Evolutionary conservation across 2,797 vertebrate genomes (phyloP).

Genomic region (Poeciliopsis turneri): DNA sequence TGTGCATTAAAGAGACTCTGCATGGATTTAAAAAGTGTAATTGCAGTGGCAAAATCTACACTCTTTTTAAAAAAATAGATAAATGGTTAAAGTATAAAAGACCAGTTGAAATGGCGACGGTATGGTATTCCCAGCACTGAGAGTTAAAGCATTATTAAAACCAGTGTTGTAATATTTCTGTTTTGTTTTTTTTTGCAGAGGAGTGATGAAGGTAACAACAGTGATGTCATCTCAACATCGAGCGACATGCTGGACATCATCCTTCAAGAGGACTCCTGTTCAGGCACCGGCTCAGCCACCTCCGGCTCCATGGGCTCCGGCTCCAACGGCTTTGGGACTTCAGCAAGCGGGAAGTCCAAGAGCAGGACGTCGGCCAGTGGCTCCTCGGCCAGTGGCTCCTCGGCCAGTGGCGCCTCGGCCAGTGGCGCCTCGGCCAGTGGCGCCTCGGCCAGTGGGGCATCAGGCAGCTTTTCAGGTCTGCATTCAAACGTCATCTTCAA

Average conservation of each 20-base stretch:
- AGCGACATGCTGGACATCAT: conserved; percentile 90
- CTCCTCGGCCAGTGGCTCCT: conserved; percentile 49
- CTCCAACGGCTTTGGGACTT: conserved; percentile 85
- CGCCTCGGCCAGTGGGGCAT: conserved; percentile 60
- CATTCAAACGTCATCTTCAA: neutral
- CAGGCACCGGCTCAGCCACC: conserved; percentile 86
- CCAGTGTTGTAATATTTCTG: conserved; percentile 18
- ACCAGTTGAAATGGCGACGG: neutral
- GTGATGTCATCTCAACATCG: conserved; percentile 86
- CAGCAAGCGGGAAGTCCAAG: conserved; percentile 81
- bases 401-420: conserved; percentile 48
- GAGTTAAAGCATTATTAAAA: conserved; percentile 1
- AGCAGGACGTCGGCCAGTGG: conserved; percentile 80
- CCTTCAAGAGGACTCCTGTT: conserved; percentile 87
- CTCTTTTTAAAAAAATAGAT: neutral
- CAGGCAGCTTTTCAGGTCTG: conserved; percentile 72
- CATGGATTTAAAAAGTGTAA: neutral
- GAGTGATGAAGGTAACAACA: conserved; percentile 81
- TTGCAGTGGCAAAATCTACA: neutral
- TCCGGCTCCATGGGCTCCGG: conserved; percentile 89
- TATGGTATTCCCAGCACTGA: neutral
- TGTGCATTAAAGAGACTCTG: neutral
- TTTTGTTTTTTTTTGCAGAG: conserved; percentile 55
- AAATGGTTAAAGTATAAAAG: neutral
- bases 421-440: conserved; percentile 81